Percentiles rank a stretch among this genome's conserved stretches.
Evolutionary conservation across 2,113 vertebrate species (phyloP).

Genomic region (Thunnus maccoyii): DNA sequence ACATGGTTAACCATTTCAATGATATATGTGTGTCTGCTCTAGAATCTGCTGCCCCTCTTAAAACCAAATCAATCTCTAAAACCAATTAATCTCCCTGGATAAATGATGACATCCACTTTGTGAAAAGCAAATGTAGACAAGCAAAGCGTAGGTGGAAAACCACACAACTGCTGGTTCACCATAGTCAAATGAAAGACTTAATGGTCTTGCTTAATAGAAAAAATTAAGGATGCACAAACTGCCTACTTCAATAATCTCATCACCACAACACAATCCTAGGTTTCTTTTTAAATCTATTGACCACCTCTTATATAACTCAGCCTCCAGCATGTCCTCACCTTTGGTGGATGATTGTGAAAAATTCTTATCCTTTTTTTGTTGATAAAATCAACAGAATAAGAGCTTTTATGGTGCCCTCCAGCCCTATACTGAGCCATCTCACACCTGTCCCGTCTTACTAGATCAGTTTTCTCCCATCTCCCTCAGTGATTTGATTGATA

Average conservation of each 20-base stretch:
- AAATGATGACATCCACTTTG: not conserved
- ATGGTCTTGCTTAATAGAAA: too few species aligned
- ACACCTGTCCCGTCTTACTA: not conserved
- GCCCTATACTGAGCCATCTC: not conserved
- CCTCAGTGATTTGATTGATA: conserved; percentile 8
- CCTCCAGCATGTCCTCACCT: not conserved
- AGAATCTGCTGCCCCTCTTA: not conserved
- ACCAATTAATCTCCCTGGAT: not conserved
- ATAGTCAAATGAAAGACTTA: not conserved
- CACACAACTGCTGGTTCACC: too few species aligned
- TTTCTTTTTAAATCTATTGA: not conserved
- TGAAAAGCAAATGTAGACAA: too few species aligned
- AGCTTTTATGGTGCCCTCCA: not conserved
- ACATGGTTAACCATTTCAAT: not conserved
- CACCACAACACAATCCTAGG: not conserved
- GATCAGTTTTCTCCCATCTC: conserved; percentile 15
- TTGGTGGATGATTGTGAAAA: not conserved
- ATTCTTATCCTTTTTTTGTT: not conserved
- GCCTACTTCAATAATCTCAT: not conserved
- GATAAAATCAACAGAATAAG: not conserved
- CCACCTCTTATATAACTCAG: not conserved
- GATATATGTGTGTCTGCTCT: not conserved
- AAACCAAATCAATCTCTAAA: not conserved
- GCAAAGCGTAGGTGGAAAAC: too few species aligned
- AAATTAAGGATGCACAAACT: too few species aligned